phyloP scores from a whole-genome alignment of 1,140 invertebrate genomes.

The Scaptomyza montana region DNA sequence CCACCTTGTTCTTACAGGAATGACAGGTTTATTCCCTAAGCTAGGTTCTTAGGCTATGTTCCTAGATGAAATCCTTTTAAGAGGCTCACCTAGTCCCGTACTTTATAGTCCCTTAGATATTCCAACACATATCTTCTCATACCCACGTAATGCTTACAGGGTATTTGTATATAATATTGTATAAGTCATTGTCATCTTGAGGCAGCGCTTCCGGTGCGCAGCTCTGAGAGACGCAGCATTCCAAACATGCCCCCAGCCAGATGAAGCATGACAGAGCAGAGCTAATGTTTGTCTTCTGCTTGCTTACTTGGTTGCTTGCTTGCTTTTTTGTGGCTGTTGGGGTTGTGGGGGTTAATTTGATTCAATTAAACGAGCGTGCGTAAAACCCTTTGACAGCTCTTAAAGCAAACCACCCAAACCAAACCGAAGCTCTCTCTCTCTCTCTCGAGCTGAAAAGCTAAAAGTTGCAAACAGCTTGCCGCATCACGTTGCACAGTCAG shows the following conservation, averaged over 20 bases:
- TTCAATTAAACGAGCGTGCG: slow-evolving; percentile 70
- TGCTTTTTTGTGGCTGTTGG: slow-evolving; percentile 5
- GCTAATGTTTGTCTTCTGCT: not conserved
- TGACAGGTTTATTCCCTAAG: too few relatives aligned
- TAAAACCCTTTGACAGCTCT: slow-evolving; percentile 52
- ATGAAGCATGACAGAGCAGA: slow-evolving; percentile 58
- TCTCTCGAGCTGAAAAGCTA: slow-evolving; percentile 43
- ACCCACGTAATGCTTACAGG: not conserved
- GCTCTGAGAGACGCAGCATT: slow-evolving; percentile 43
- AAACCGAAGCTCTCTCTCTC: slow-evolving; percentile 16
- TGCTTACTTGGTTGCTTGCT: not conserved
- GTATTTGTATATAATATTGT: slow-evolving; percentile 17
- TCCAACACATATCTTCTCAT: too few relatives aligned
- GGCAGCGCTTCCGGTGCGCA: slow-evolving; percentile 59
- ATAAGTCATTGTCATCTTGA: slow-evolving; percentile 57
- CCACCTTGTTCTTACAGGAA: too few relatives aligned
- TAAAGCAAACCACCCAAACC: slow-evolving; percentile 12
- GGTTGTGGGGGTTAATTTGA: slow-evolving; percentile 71
- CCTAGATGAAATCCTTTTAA: too few relatives aligned
- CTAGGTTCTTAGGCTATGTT: too few relatives aligned
- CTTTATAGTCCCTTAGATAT: too few relatives aligned
- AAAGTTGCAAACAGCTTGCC: slow-evolving; percentile 74
- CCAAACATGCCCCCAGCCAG: slow-evolving; percentile 57
- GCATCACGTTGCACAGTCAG: slow-evolving; percentile 65
- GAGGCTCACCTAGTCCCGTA: too few relatives aligned